Conservation (phyloP, 1,140 invertebrate genomes). For the Neocloeon triangulifer region DNA sequence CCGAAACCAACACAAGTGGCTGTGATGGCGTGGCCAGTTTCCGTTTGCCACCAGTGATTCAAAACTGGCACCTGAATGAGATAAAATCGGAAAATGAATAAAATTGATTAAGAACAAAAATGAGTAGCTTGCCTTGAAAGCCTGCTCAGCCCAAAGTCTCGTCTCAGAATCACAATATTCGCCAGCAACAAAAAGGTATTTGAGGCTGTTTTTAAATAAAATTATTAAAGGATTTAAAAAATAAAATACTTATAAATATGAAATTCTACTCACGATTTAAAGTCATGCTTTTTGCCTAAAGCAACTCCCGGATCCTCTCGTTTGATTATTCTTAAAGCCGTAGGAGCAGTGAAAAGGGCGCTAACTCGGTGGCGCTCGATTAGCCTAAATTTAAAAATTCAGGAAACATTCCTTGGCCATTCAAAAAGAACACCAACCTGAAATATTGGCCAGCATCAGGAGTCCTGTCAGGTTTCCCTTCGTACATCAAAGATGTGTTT, state of each 20-base stretch:
- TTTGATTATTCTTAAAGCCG: conserved; percentile 63
- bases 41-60: conserved; percentile 95
- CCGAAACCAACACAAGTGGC: conserved; percentile 57
- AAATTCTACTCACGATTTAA: conserved; percentile 27
- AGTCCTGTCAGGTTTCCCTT: conserved; percentile 84
- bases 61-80: conserved; percentile 45
- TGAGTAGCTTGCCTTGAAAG: conserved; percentile 37
- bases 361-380: conserved; percentile 69
- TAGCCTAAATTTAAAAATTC: conserved; percentile 29
- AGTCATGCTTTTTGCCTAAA: conserved; percentile 40
- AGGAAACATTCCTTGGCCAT: neutral
- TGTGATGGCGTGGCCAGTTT: conserved; percentile 76
- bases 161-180: conserved; percentile 87
- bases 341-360: conserved; percentile 72
- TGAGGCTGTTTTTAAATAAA: conserved; percentile 34
- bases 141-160: conserved; percentile 58
- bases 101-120: no score
- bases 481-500: conserved; percentile 70
- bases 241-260: neutral
- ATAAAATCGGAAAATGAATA: no score
- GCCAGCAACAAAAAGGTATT: conserved; percentile 68
- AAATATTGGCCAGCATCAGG: conserved; percentile 80
- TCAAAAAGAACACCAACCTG: no score
- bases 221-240: no score
- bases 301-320: conserved; percentile 44